A percentile compares a stretch with the other conserved stretches of the same genome.
Evolutionary conservation across 2,888 invertebrate species (phyloP).

Genomic region (Troides aeacus): DNA sequence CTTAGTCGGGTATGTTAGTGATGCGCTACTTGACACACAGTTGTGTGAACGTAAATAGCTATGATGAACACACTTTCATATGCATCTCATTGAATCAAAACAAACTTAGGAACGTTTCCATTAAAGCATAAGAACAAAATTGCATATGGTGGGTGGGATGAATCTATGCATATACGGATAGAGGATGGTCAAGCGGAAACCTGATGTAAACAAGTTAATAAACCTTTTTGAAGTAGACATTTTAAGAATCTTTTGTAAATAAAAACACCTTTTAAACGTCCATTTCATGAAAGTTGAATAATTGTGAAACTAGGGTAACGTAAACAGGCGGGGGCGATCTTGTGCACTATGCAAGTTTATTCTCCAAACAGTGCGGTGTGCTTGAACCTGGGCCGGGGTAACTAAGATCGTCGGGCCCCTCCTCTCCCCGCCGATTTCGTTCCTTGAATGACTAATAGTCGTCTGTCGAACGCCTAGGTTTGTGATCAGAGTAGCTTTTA

Average conservation of each 20-base stretch:
- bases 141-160: background rate
- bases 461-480: background rate
- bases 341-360: constrained; percentile 64
- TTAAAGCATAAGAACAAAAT: background rate
- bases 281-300: constrained; percentile 33
- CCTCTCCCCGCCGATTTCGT: constrained; percentile 1
- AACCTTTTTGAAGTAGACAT: background rate
- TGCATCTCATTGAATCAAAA: constrained; percentile 20
- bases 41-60: constrained; percentile 31
- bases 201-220: background rate
- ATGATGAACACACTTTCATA: constrained; percentile 18
- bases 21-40: constrained; percentile 37
- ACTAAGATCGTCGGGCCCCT: constrained; percentile 5
- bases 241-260: background rate
- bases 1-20: constrained; percentile 65
- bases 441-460: constrained; percentile 25
- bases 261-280: background rate
- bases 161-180: background rate
- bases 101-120: background rate
- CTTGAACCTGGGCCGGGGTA: constrained; percentile 23
- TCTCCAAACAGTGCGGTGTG: constrained; percentile 55
- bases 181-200: background rate
- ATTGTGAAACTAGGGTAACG: constrained; percentile 58
- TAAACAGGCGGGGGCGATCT: constrained; percentile 58
- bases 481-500: background rate